Percentiles rank a stretch among this genome's conserved stretches.
These are phyloP conservation scores for Austrofundulus limnaeus DNA, from an alignment of 2,113 vertebrate species.

Conservation along the genomic window DNA sequence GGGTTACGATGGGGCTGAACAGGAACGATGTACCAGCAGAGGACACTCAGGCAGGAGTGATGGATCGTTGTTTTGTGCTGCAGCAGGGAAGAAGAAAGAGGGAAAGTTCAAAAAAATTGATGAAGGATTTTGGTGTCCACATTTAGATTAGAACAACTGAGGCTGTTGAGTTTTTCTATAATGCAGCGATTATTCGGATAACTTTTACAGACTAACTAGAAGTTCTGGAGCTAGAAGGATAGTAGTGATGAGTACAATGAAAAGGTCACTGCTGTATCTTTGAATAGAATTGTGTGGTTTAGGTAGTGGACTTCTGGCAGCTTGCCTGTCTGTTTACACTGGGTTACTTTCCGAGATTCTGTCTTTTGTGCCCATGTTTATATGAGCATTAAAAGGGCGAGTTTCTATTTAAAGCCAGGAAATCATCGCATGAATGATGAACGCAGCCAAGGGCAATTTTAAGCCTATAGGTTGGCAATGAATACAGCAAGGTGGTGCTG, in stretches of 20 bases:
- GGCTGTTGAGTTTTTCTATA: conserved; percentile 4
- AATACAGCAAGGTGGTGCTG: too few species aligned
- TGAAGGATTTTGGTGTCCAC: conserved; percentile 1
- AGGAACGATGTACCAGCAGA: conserved; percentile 28
- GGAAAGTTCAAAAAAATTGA: conserved; percentile 20
- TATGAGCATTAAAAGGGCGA: not conserved
- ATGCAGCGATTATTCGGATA: not conserved
- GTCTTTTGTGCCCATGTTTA: not conserved
- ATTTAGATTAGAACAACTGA: conserved; percentile 36
- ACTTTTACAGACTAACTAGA: conserved; percentile 20
- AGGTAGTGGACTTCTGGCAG: conserved; percentile 1
- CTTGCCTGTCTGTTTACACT: conserved; percentile 15
- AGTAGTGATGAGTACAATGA: not conserved
- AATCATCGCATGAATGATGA: not conserved
- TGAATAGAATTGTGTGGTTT: conserved; percentile 15
- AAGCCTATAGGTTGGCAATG: not conserved
- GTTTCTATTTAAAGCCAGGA: too few species aligned
- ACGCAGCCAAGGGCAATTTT: not conserved
- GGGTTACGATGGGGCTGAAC: conserved; percentile 28
- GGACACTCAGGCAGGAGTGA: conserved; percentile 40
- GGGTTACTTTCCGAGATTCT: conserved; percentile 8
- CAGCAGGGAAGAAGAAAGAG: conserved; percentile 31
- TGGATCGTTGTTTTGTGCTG: too few species aligned
- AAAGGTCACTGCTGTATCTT: conserved; percentile 41
- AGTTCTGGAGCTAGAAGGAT: not conserved